phyloP scores from a whole-genome alignment of 2,113 vertebrate genomes.

The Nothocercus nigrocapillus region DNA sequence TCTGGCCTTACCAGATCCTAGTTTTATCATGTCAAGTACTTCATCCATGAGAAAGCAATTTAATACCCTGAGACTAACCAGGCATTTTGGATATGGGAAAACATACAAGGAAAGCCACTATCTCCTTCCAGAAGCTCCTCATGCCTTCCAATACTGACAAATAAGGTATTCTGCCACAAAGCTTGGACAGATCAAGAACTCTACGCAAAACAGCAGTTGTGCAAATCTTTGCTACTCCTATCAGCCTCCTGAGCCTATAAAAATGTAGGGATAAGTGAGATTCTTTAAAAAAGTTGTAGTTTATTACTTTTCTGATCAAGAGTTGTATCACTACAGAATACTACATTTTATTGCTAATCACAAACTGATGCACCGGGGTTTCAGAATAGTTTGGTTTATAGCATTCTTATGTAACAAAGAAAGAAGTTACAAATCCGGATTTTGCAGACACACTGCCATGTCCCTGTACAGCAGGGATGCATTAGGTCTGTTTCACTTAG shows the following conservation, averaged over 20 bases:
- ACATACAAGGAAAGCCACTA: not conserved
- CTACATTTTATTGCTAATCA: conserved; percentile 80
- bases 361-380: conserved; percentile 75
- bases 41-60: not conserved
- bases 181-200: not conserved
- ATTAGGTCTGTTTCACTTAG: conserved; percentile 57
- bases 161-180: not conserved
- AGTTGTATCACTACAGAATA: conserved; percentile 73
- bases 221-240: conserved; percentile 35
- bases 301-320: conserved; percentile 73
- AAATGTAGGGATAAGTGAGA: conserved; percentile 56
- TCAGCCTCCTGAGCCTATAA: conserved; percentile 38
- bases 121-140: not conserved
- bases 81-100: not conserved
- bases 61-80: conserved; percentile 17
- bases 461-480: conserved; percentile 70
- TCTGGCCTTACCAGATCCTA: not conserved
- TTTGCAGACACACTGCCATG: conserved; percentile 68
- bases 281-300: conserved; percentile 48
- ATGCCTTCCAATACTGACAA: not conserved
- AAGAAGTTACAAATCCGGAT: conserved; percentile 76
- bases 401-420: conserved; percentile 79
- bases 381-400: conserved; percentile 84
- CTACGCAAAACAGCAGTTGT: conserved; percentile 19
- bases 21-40: not conserved